Conservation (phyloP, 2,888 invertebrate genomes). For the Cephus spinipes region DNA sequence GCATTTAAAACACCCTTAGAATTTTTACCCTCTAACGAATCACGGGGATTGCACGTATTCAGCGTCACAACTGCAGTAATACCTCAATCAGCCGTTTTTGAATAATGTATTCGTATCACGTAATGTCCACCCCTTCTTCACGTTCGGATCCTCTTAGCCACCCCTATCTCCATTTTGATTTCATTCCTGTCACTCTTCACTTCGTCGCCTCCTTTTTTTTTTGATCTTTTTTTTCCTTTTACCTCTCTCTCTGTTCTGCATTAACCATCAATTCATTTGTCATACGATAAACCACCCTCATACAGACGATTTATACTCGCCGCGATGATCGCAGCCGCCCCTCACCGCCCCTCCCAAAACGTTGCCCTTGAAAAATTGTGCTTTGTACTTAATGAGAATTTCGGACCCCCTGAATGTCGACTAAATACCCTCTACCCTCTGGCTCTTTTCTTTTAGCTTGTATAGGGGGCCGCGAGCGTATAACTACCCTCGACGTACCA, state of each 20-base stretch:
- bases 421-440: neutral
- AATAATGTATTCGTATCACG: neutral
- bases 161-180: neutral
- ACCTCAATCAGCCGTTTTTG: neutral
- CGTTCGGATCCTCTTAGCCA: neutral
- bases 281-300: too few relatives aligned
- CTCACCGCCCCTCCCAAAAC: accelerated
- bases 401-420: neutral
- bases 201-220: neutral
- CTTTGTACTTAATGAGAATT: neutral
- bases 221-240: neutral
- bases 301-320: too few relatives aligned
- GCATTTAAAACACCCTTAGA: neutral
- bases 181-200: neutral
- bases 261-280: neutral
- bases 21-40: neutral
- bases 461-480: neutral
- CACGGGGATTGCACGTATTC: neutral
- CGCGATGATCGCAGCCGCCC: too few relatives aligned
- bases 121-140: neutral
- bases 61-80: neutral
- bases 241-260: neutral
- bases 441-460: neutral
- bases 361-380: neutral
- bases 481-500: neutral